Evolutionary conservation across 2,113 vertebrate species (phyloP).

Genomic region (Plectropomus leopardus): DNA sequence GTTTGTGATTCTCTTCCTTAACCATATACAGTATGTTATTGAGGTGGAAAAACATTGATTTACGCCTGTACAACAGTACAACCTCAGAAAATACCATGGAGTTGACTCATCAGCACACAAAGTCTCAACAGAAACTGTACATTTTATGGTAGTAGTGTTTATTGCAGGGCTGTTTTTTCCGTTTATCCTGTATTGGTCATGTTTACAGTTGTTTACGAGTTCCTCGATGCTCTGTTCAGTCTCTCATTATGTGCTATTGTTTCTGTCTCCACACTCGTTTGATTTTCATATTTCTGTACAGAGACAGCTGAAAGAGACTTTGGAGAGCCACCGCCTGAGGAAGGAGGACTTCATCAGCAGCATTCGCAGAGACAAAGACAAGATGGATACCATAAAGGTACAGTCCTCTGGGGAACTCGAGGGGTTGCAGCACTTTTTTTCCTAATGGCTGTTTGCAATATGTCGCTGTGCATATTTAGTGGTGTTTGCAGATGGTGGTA

Average conservation of each 20-base stretch:
- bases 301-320: slow-evolving; percentile 84
- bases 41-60: background rate
- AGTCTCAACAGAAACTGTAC: too few relatives aligned
- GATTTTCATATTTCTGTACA: slow-evolving; percentile 51
- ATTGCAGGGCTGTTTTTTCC: background rate
- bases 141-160: background rate
- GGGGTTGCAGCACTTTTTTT: slow-evolving; percentile 59
- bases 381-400: slow-evolving; percentile 87
- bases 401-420: slow-evolving; percentile 5
- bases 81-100: background rate
- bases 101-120: background rate
- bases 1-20: background rate
- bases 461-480: slow-evolving; percentile 40
- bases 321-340: slow-evolving; percentile 78
- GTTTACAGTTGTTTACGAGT: background rate
- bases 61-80: background rate
- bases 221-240: background rate
- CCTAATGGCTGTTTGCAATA: slow-evolving; percentile 69
- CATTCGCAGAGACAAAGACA: slow-evolving; percentile 78
- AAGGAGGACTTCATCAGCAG: slow-evolving; percentile 77
- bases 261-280: slow-evolving; percentile 17
- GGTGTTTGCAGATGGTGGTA: slow-evolving; percentile 53
- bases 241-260: background rate
- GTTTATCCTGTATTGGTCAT: background rate
- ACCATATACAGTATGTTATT: background rate